A percentile compares a stretch with the other conserved stretches of the same genome.
Conservation (phyloP, 2,113 vertebrate species). For the Syrmaticus mikado region DNA sequence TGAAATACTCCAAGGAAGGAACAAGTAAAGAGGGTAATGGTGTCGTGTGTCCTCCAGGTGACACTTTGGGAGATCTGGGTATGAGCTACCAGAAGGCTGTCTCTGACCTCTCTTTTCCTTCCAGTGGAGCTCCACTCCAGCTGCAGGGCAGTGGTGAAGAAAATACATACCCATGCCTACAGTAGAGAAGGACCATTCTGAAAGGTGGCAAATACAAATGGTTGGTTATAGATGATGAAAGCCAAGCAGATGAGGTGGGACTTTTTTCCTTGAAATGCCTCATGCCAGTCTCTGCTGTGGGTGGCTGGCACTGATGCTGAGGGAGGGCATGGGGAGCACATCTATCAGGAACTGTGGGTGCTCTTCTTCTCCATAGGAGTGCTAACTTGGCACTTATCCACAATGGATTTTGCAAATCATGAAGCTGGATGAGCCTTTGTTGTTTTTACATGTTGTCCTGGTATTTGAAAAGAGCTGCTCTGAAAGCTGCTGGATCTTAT, state of each 20-base stretch:
- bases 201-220: neutral
- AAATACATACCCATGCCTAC: neutral
- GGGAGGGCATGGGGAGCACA: rapidly evolving
- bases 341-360: neutral
- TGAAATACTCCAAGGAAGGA: neutral
- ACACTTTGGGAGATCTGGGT: neutral
- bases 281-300: neutral
- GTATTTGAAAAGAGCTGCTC: neutral
- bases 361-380: neutral
- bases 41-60: neutral
- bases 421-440: neutral
- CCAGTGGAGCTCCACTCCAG: neutral
- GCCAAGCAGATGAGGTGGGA: neutral
- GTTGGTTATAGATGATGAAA: neutral
- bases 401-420: neutral
- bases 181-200: neutral
- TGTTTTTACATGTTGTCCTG: neutral
- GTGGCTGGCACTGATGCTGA: neutral
- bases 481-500: neutral
- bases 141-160: neutral
- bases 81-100: neutral
- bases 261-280: neutral
- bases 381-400: neutral
- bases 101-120: neutral
- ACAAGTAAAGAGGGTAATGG: neutral